phyloP scores from a whole-genome alignment of 2,888 invertebrate genomes.

The Therioaphis trifolii region DNA sequence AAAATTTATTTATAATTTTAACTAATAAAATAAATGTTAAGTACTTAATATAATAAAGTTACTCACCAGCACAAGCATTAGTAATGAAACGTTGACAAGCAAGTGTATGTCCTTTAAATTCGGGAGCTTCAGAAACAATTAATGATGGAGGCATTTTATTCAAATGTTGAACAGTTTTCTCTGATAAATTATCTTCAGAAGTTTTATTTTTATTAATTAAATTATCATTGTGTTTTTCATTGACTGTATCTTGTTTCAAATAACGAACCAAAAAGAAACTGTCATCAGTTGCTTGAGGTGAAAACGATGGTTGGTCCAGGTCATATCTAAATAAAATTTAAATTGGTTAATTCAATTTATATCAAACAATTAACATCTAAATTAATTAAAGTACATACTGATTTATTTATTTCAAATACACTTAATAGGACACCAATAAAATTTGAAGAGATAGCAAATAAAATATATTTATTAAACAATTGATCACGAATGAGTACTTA shows the following conservation, averaged over 20 bases:
- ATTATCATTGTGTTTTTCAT: slow-evolving; percentile 67
- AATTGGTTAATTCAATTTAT: slow-evolving; percentile 30
- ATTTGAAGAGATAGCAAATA: slow-evolving; percentile 30
- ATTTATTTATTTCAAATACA: too few species aligned
- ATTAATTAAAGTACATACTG: slow-evolving; percentile 28
- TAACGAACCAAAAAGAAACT: slow-evolving; percentile 79
- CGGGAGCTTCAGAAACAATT: slow-evolving; percentile 36
- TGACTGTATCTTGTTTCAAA: slow-evolving; percentile 62
- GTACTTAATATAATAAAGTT: neutral
- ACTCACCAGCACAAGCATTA: slow-evolving; percentile 57
- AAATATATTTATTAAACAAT: too few species aligned
- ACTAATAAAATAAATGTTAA: slow-evolving; percentile 8
- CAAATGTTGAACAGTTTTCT: slow-evolving; percentile 40
- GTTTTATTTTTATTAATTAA: slow-evolving; percentile 47
- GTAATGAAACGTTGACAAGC: slow-evolving; percentile 59
- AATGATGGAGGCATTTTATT: slow-evolving; percentile 52
- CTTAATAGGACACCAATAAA: neutral
- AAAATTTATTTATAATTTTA: too few species aligned
- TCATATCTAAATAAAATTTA: slow-evolving; percentile 70
- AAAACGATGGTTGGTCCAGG: slow-evolving; percentile 73
- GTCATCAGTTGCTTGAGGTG: slow-evolving; percentile 81
- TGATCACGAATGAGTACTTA: slow-evolving; percentile 9
- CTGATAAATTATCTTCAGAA: slow-evolving; percentile 33
- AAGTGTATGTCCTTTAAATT: slow-evolving; percentile 55
- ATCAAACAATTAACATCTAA: neutral